These are phyloP conservation scores for Pangasius djambal DNA, from an alignment of 2,797 vertebrate species.

Conservation along the genomic window DNA sequence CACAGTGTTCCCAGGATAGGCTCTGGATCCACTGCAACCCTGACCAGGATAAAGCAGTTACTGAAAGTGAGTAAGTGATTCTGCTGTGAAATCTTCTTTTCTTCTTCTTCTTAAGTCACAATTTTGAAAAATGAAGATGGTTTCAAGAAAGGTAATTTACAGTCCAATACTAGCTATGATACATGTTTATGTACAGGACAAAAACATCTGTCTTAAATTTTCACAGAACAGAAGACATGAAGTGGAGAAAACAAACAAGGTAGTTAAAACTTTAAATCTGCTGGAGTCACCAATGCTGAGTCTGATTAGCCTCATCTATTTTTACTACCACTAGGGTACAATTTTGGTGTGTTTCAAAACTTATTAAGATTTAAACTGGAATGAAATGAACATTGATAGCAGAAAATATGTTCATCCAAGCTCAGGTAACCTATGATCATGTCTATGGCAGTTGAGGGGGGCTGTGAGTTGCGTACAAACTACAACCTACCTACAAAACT, in stretches of 20 bases:
- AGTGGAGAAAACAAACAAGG: neutral
- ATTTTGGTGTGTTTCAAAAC: neutral
- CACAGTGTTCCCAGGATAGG: too few species aligned
- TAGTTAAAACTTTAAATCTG: neutral
- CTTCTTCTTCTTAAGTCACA: too few species aligned
- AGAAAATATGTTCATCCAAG: neutral
- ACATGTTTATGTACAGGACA: neutral
- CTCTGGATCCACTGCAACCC: too few species aligned
- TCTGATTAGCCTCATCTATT: neutral
- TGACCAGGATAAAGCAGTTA: neutral
- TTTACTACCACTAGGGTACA: too few species aligned
- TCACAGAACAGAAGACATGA: neutral
- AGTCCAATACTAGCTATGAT: neutral
- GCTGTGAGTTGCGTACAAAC: neutral
- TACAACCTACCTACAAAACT: neutral
- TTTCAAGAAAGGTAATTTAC: too few species aligned
- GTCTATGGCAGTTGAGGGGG: too few species aligned
- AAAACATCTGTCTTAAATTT: neutral
- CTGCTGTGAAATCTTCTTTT: neutral
- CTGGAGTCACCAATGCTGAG: neutral
- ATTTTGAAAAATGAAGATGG: too few species aligned
- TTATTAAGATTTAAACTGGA: too few species aligned
- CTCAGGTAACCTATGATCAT: neutral
- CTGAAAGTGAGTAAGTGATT: neutral
- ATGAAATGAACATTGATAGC: neutral